Evolutionary conservation across 2,888 invertebrate genomes (phyloP), one percentile per base, ranked within the genome.

Genomic region (Drosophila macrospina): DNA sequence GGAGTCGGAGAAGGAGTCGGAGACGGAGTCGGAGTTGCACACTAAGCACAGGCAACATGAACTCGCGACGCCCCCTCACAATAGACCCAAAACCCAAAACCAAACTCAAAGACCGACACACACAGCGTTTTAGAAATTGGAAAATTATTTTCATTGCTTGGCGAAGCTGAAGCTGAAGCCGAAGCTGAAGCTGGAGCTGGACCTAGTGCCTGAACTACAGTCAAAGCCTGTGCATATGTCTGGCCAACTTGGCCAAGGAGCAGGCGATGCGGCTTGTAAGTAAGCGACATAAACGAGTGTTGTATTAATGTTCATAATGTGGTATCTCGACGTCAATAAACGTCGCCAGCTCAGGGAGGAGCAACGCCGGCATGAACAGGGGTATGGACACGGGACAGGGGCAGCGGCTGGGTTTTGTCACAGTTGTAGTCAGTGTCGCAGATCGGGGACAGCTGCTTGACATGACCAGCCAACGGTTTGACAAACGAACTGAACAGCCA

Each of bases 251-350:
- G 48, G 59, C 16, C 59, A 50, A 57, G 75, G 60, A 74, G 70
- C 66, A 52, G 45, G 26, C 63, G 61, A 39, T 69, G 66, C 61
- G 59, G 85, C 90, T 90, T 91, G 90, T 90, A 90, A 88, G 89
- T 90, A 90, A 90, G 90, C 90, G 90, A 88, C 91, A 88, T 90
- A 90, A 90, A 90, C 90, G 91, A 90, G 91, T 91, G 90, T 90
- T 90, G 90, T 88, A 89, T 90, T 90, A 90, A 90, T 91, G 91
- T 90, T 91, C 91, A 88, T 90, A 91, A 90, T 88, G 91, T 90
- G 91, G 91, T 90, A 90, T 91, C 90, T 89, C 88, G 86, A 90
- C 91, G 91, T 91, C 90, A 90, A 91, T 90, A 90, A 91, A 90
- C 91, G 91, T 90, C 90, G 89, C 87, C 86, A 78, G 51, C 60